Conservation (phyloP, 2,888 invertebrate genomes). For the Eudasyphora cyanicolor region DNA sequence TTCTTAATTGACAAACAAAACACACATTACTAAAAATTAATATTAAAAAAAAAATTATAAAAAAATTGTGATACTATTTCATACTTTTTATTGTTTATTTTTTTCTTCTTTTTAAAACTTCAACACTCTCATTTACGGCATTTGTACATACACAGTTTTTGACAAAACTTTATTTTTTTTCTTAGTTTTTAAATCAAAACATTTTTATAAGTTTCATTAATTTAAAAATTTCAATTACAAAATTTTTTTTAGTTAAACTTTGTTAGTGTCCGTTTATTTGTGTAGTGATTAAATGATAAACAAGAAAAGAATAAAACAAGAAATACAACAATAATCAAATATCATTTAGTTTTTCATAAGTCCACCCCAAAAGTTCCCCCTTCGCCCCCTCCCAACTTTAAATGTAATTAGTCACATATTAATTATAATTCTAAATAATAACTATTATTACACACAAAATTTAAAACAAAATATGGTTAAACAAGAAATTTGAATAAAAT, state of each 20-base stretch:
- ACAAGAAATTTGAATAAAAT: slow-evolving; percentile 51
- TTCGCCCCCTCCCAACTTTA: not conserved
- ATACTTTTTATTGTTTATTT: slow-evolving; percentile 59
- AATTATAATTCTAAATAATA: not conserved
- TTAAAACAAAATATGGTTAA: slow-evolving; percentile 30
- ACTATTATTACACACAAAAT: slow-evolving; percentile 17
- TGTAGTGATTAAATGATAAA: too few species aligned
- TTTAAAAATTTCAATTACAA: not conserved
- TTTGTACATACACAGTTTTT: slow-evolving; percentile 36
- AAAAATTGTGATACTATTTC: slow-evolving; percentile 66
- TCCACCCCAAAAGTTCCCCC: not conserved
- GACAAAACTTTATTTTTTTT: slow-evolving; percentile 1
- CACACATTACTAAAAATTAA: slow-evolving; percentile 20
- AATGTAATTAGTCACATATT: slow-evolving; percentile 27
- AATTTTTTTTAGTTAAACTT: not conserved
- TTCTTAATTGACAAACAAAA: slow-evolving; percentile 14
- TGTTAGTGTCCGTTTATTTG: not conserved
- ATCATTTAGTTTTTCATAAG: slow-evolving; percentile 11
- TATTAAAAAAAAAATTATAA: slow-evolving; percentile 50
- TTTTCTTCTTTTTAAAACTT: slow-evolving; percentile 24
- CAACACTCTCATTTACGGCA: slow-evolving; percentile 31
- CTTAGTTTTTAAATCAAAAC: slow-evolving; percentile 1
- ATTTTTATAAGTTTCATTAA: not conserved
- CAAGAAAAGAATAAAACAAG: too few species aligned
- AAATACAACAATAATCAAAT: not conserved